These are phyloP conservation scores for Sciurus carolinensis DNA, from an alignment of 2,797 vertebrate genomes.

Conservation along the genomic window DNA sequence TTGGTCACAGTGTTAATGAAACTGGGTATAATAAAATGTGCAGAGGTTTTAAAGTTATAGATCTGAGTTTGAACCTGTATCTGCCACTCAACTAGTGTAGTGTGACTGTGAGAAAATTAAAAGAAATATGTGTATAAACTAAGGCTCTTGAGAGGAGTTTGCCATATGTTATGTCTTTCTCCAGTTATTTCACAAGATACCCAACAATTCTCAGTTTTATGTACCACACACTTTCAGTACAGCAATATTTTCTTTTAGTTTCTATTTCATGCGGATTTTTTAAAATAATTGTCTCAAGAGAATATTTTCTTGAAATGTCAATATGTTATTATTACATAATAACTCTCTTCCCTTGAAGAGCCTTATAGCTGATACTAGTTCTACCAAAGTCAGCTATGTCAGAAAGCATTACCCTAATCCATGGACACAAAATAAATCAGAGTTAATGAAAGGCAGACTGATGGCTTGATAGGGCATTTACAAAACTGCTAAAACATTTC, in stretches of 20 bases:
- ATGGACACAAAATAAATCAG: background rate
- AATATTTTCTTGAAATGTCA: slow-evolving; percentile 37
- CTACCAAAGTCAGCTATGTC: background rate
- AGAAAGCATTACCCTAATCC: background rate
- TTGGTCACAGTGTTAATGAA: background rate
- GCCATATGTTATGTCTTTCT: background rate
- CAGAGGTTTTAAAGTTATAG: background rate
- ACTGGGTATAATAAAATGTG: background rate
- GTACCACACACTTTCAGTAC: background rate
- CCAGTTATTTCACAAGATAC: background rate
- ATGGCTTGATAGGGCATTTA: background rate
- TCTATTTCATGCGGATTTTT: background rate
- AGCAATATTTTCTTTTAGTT: background rate
- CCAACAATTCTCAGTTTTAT: background rate
- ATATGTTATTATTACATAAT: background rate
- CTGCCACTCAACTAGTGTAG: background rate
- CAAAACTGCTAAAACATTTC: background rate
- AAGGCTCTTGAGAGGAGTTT: background rate
- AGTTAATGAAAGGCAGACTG: slow-evolving; percentile 22
- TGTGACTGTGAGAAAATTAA: background rate
- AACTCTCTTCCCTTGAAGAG: background rate
- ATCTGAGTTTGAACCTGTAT: background rate
- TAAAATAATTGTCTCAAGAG: background rate
- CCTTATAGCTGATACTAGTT: background rate
- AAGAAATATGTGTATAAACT: background rate